These are phyloP conservation scores for Drosophila longiperda DNA, from an alignment of 2,888 invertebrate genomes.

Conservation along the genomic window DNA sequence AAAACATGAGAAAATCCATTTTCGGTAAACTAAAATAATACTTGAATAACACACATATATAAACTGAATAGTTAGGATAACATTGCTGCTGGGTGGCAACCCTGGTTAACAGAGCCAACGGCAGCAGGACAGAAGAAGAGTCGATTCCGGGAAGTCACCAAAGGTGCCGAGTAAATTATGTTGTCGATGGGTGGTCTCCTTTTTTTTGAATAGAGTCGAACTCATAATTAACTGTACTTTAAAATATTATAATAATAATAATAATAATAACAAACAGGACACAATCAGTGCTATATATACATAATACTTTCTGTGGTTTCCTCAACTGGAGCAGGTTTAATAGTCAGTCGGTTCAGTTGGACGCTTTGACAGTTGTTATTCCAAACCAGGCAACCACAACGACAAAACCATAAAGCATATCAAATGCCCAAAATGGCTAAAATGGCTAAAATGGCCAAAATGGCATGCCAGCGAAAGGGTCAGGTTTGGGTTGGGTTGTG, in stretches of 20 bases:
- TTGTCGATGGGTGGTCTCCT: not conserved
- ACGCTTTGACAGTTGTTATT: conserved; percentile 16
- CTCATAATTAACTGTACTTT: not conserved
- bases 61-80: not conserved
- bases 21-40: too few species aligned
- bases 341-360: conserved; percentile 21
- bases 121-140: not conserved
- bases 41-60: not conserved
- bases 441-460: not conserved
- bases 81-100: not conserved
- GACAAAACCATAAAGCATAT: conserved; percentile 49
- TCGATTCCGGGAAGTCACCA: not conserved
- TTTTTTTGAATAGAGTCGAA: not conserved
- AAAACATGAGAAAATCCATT: not conserved
- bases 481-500: conserved; percentile 2
- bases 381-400: conserved; percentile 39
- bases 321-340: not conserved
- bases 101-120: not conserved
- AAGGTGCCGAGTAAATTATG: not conserved
- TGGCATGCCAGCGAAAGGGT: conserved; percentile 36
- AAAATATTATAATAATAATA: not conserved
- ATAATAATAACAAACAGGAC: not conserved
- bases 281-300: not conserved
- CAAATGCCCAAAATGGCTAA: conserved; percentile 38
- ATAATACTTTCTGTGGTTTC: not conserved